A percentile compares a stretch with the other conserved stretches of the same genome.
Evolutionary conservation across 2,797 vertebrate genomes (phyloP).

Genomic region (Phoebastria nigripes): DNA sequence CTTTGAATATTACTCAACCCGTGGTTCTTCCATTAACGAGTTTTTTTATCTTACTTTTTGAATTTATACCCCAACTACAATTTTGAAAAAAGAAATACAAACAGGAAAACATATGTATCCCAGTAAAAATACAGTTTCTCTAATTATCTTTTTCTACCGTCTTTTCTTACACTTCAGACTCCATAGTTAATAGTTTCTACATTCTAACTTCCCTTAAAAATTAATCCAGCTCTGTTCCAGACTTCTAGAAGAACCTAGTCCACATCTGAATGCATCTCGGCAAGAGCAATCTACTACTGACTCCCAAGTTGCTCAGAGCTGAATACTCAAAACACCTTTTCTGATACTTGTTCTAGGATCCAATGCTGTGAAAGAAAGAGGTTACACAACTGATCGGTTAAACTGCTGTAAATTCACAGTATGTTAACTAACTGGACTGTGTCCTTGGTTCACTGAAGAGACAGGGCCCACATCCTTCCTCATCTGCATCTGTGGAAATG

Average conservation of each 20-base stretch:
- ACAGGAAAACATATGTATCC: not conserved
- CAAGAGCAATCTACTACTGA: not conserved
- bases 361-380: fast-evolving
- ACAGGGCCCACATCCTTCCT: too few relatives aligned
- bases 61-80: not conserved
- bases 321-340: not conserved
- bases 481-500: not conserved
- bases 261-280: not conserved
- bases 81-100: not conserved
- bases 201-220: not conserved
- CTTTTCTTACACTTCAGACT: not conserved
- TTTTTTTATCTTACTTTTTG: not conserved
- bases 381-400: not conserved
- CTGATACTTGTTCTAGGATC: not conserved
- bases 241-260: not conserved
- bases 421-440: not conserved
- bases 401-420: fast-evolving
- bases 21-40: not conserved
- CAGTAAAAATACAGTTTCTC: not conserved
- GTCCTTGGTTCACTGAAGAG: not conserved
- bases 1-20: not conserved
- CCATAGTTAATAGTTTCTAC: not conserved
- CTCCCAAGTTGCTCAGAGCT: not conserved
- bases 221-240: not conserved
- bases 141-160: not conserved